These are phyloP conservation scores for Hydropsyche betteni DNA, from an alignment of 2,888 invertebrate genomes.

Conservation along the genomic window DNA sequence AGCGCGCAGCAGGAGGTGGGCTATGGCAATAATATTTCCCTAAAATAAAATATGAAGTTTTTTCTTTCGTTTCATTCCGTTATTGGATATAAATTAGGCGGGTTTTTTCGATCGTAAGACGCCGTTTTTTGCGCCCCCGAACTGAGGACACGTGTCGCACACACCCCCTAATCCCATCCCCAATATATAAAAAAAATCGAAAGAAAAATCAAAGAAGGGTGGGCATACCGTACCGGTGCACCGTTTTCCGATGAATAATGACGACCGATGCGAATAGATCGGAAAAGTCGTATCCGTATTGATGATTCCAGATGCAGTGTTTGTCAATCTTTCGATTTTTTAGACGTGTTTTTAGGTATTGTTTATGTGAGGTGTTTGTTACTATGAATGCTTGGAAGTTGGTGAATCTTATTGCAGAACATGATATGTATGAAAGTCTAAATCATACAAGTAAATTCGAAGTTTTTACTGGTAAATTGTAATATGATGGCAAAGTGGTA, in stretches of 20 bases:
- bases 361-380: too few species aligned
- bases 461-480: too few species aligned
- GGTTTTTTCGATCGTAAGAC: slow-evolving; percentile 44
- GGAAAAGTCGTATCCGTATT: background rate
- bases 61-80: slow-evolving; percentile 50
- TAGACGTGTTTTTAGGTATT: too few species aligned
- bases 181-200: background rate
- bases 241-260: slow-evolving; percentile 24
- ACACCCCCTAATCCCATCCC: slow-evolving; percentile 16
- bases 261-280: slow-evolving; percentile 26
- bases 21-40: slow-evolving; percentile 50
- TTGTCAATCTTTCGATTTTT: too few species aligned
- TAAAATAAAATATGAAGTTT: slow-evolving; percentile 50
- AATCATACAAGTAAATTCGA: too few species aligned
- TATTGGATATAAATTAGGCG: slow-evolving; percentile 52
- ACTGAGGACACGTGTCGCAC: slow-evolving; percentile 48
- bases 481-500: too few species aligned
- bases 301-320: background rate
- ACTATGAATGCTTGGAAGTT: too few species aligned
- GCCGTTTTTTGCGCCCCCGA: slow-evolving; percentile 20
- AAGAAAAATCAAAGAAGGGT: too few species aligned
- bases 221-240: slow-evolving; percentile 6
- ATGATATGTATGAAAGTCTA: too few species aligned
- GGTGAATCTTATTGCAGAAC: too few species aligned
- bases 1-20: background rate